Conservation (phyloP, 2,797 vertebrate species). For the Melanogrammus aeglefinus region DNA sequence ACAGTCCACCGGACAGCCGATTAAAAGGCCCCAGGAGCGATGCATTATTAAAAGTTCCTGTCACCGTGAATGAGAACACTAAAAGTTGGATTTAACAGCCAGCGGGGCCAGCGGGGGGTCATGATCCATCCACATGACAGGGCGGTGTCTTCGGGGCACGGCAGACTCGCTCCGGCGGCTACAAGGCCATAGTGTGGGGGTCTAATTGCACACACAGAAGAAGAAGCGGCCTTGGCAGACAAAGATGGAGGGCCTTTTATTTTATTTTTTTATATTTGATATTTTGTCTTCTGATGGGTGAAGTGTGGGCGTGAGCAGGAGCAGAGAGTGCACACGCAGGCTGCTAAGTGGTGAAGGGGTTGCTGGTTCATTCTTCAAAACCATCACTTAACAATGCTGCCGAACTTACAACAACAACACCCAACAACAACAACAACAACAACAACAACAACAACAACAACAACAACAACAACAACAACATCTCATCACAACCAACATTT, state of each 20-base stretch:
- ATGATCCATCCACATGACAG: background rate
- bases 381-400: background rate
- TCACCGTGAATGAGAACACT: conserved; percentile 4
- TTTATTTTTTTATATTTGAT: background rate
- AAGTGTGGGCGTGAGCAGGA: background rate
- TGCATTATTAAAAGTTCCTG: background rate
- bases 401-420: background rate
- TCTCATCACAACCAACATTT: background rate
- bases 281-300: background rate
- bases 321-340: background rate
- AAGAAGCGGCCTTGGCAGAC: background rate
- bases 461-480: background rate
- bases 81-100: background rate
- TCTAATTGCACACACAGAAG: conserved; percentile 2
- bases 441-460: background rate
- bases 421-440: background rate
- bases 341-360: background rate
- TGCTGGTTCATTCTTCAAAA: background rate
- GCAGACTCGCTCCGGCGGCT: background rate
- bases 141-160: background rate
- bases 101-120: background rate
- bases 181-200: background rate
- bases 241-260: background rate
- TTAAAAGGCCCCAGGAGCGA: background rate
- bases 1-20: background rate